Evolutionary conservation across 1,140 invertebrate species (phyloP).

Genomic region (Saccostrea echinata): DNA sequence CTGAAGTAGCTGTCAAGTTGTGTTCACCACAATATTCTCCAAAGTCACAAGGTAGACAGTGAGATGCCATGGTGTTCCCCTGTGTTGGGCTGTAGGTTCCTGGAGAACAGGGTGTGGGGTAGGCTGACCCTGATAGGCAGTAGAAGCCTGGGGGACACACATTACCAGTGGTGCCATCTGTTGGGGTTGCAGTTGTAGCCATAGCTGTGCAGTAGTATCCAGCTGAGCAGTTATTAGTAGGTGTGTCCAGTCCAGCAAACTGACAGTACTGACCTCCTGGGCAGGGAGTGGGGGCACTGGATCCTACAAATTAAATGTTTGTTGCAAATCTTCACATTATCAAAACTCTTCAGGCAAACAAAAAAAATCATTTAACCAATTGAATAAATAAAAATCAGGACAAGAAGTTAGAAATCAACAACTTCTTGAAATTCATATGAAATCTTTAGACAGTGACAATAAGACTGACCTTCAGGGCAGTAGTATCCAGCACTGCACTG

Average conservation of each 20-base stretch:
- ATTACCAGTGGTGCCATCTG: slow-evolving; percentile 72
- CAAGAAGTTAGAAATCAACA: too few species aligned
- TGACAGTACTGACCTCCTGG: slow-evolving; percentile 75
- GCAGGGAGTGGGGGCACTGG: slow-evolving; percentile 70
- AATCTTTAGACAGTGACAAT: background rate
- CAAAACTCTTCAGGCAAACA: too few species aligned
- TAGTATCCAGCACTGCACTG: slow-evolving; percentile 72
- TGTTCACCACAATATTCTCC: slow-evolving; percentile 75
- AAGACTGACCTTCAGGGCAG: slow-evolving; percentile 73
- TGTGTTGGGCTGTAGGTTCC: slow-evolving; percentile 73
- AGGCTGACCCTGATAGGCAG: slow-evolving; percentile 66
- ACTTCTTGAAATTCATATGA: too few species aligned
- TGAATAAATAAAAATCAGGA: too few species aligned
- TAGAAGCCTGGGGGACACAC: slow-evolving; percentile 73
- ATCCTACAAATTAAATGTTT: slow-evolving; percentile 61
- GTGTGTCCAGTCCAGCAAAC: slow-evolving; percentile 67
- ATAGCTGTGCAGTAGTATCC: slow-evolving; percentile 73
- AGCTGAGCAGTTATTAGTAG: slow-evolving; percentile 72
- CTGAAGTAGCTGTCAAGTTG: slow-evolving; percentile 73
- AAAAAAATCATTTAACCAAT: too few species aligned
- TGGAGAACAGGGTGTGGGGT: slow-evolving; percentile 70
- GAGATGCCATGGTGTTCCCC: slow-evolving; percentile 65
- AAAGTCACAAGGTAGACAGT: slow-evolving; percentile 72
- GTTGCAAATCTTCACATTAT: too few species aligned
- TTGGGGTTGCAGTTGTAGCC: slow-evolving; percentile 65